A percentile compares a stretch with the other conserved stretches of the same genome.
Conservation (phyloP, 2,888 invertebrate genomes). For the Thecophora atra region DNA sequence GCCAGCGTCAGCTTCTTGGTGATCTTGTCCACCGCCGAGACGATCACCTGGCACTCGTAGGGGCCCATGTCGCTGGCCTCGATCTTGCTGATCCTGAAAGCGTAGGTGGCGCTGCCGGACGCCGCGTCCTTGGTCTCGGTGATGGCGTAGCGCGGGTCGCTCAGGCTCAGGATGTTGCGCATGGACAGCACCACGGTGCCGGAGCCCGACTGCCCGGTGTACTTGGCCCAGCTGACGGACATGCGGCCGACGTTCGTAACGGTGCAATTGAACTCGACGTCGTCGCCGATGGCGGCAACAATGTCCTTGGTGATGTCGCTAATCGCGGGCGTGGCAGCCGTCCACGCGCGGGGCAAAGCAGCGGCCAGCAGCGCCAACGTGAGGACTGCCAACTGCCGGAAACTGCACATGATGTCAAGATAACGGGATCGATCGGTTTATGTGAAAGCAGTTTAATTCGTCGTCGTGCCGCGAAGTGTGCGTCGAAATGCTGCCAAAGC, state of each 20-base stretch:
- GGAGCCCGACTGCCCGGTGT: constrained; percentile 52
- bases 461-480: constrained; percentile 26
- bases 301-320: constrained; percentile 58
- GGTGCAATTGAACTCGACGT: constrained; percentile 62
- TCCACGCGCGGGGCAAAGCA: constrained; percentile 12
- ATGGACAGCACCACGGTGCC: constrained; percentile 61
- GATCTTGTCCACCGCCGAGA: constrained; percentile 59
- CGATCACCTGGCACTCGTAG: constrained; percentile 64
- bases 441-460: neutral
- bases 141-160: constrained; percentile 59
- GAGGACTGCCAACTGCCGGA: neutral
- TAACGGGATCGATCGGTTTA: neutral
- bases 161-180: constrained; percentile 57
- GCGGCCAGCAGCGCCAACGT: neutral
- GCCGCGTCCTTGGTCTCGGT: constrained; percentile 52
- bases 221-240: constrained; percentile 63
- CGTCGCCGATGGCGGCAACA: constrained; percentile 61
- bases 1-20: constrained; percentile 58
- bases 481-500: constrained; percentile 43
- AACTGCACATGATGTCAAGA: constrained; percentile 12
- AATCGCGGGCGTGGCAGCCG: constrained; percentile 52
- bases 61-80: constrained; percentile 62
- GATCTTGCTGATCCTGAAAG: constrained; percentile 60
- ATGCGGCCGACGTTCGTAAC: constrained; percentile 60
- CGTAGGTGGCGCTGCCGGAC: constrained; percentile 55